Percentiles rank a stretch among this genome's conserved stretches.
These are phyloP conservation scores for Chloropsis cyanopogon DNA, from an alignment of 2,113 vertebrate genomes.

Conservation along the genomic window DNA sequence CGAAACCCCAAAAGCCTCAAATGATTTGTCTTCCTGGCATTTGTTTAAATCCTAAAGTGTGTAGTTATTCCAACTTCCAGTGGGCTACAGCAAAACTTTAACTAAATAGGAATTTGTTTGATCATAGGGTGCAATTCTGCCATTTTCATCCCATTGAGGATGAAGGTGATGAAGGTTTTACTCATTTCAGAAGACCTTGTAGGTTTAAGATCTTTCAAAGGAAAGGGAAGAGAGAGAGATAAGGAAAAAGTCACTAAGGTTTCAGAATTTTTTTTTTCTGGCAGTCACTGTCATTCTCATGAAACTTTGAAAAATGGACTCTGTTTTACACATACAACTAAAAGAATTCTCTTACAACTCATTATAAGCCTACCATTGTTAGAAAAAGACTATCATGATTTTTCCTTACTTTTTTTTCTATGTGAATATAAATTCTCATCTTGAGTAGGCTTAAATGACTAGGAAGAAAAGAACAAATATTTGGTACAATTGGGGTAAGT, in stretches of 20 bases:
- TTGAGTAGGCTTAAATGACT: neutral
- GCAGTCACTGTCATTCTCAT: neutral
- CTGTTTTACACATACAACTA: neutral
- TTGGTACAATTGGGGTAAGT: neutral
- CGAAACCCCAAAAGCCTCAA: neutral
- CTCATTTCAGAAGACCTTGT: neutral
- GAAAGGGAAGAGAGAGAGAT: neutral
- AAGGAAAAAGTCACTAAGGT: neutral
- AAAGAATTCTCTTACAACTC: neutral
- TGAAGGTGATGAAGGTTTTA: neutral
- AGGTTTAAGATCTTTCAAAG: neutral
- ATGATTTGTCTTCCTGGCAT: neutral
- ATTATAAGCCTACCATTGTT: neutral
- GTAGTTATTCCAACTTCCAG: neutral
- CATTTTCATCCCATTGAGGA: neutral
- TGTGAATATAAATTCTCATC: neutral
- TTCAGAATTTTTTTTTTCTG: neutral
- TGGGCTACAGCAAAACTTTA: neutral
- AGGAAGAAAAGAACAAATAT: neutral
- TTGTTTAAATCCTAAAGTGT: neutral
- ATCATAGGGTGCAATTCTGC: neutral
- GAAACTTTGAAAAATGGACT: neutral
- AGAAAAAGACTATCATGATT: neutral
- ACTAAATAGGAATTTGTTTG: neutral
- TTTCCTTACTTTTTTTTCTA: neutral